phyloP scores from a whole-genome alignment of 2,797 vertebrate genomes.

The Cephalopachus bancanus region DNA sequence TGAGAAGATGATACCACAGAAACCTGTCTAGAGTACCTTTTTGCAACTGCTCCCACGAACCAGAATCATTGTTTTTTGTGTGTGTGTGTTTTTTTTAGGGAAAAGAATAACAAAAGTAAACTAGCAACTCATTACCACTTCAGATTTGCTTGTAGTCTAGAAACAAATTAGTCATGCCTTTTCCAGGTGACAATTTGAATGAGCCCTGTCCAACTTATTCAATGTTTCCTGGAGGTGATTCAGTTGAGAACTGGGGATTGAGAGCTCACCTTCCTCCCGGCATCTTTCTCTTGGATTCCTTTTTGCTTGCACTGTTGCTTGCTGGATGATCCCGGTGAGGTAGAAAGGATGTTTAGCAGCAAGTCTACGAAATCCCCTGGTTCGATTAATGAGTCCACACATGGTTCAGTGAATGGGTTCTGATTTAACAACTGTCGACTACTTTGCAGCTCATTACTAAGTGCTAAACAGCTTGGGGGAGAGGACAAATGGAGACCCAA shows the following conservation, averaged over 20 bases:
- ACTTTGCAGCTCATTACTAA: not conserved
- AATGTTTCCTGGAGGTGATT: not conserved
- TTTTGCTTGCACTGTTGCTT: not conserved
- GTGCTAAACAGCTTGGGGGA: not conserved
- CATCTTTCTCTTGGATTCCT: not conserved
- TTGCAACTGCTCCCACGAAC: not conserved
- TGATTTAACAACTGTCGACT: not conserved
- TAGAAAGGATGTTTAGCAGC: not conserved
- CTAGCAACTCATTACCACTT: not conserved
- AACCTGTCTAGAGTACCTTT: not conserved
- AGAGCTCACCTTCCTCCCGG: not conserved
- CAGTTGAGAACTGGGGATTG: not conserved
- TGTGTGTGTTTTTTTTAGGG: not conserved
- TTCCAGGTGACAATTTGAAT: not conserved
- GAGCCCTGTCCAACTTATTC: not conserved
- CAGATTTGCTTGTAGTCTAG: conserved; percentile 22
- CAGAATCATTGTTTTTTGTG: not conserved
- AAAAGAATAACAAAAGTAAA: conserved; percentile 61
- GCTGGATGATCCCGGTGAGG: not conserved
- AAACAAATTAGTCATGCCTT: not conserved
- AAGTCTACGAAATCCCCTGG: not conserved
- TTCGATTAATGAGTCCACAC: not conserved
- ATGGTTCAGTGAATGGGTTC: not conserved
- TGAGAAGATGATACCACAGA: conserved; percentile 21
- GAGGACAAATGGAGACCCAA: not conserved